A percentile compares a stretch with the other conserved stretches of the same genome.
phyloP scores from a whole-genome alignment of 2,113 vertebrate genomes.

The Arothron firmamentum region DNA sequence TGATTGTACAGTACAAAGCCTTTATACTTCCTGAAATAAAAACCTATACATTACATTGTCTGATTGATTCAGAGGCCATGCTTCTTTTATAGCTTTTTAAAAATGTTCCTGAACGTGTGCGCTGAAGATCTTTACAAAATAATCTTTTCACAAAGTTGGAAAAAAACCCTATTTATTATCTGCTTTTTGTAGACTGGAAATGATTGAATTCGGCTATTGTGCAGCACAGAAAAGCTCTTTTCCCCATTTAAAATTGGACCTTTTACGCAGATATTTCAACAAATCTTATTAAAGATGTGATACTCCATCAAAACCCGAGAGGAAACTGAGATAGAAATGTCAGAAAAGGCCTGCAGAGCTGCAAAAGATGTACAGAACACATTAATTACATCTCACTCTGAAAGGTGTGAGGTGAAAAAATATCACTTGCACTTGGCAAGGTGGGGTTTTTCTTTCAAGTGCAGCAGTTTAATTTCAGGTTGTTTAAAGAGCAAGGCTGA shows the following conservation, averaged over 20 bases:
- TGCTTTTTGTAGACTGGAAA: background rate
- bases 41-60: slow-evolving; percentile 35
- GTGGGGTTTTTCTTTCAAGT: no score
- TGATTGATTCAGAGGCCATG: no score
- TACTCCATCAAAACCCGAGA: background rate
- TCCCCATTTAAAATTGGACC: slow-evolving; percentile 7
- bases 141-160: no score
- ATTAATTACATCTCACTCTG: no score
- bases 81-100: no score
- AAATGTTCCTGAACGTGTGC: no score
- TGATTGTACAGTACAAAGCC: slow-evolving; percentile 25
- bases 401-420: no score
- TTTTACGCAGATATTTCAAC: background rate
- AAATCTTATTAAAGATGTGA: background rate
- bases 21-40: slow-evolving; percentile 49
- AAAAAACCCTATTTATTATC: background rate
- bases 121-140: no score
- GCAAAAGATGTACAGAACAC: background rate
- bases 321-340: background rate
- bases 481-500: no score
- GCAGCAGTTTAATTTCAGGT: no score
- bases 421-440: no score
- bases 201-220: background rate
- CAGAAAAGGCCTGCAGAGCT: background rate
- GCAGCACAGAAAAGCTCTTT: background rate